Percentiles rank a stretch among this genome's conserved stretches.
Conservation (phyloP, 64 coral and sea anemone species). For the Pachyseris speciosa region DNA sequence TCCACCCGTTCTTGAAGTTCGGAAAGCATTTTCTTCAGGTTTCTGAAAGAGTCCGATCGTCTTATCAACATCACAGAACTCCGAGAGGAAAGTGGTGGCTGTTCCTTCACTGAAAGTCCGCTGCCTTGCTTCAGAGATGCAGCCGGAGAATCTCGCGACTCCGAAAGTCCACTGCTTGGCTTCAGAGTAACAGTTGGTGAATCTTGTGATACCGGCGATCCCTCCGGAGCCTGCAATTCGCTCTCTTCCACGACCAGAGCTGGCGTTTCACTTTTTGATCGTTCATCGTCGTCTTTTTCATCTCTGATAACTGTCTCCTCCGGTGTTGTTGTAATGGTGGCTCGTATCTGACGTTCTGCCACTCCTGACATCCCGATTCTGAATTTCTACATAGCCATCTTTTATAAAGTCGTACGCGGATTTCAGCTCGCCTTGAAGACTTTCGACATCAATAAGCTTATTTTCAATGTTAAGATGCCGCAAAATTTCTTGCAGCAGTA, state of each 20-base stretch:
- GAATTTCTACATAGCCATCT: slow-evolving; percentile 51
- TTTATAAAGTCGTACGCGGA: slow-evolving; percentile 72
- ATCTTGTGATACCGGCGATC: neutral
- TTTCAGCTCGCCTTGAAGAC: slow-evolving; percentile 49
- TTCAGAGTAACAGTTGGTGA: neutral
- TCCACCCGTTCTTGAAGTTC: slow-evolving; percentile 82
- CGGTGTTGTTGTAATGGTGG: neutral
- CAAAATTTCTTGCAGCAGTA: slow-evolving; percentile 81
- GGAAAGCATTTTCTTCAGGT: slow-evolving; percentile 58
- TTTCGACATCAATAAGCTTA: slow-evolving; percentile 61
- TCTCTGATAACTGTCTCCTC: neutral
- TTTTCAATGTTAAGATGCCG: slow-evolving; percentile 72
- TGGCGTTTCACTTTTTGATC: neutral
- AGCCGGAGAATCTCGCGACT: neutral
- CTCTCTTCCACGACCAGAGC: neutral
- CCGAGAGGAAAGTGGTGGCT: neutral
- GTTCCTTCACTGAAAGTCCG: neutral
- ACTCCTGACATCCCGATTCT: neutral
- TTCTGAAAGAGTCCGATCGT: slow-evolving; percentile 31
- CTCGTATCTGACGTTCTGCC: neutral
- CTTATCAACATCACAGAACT: slow-evolving; percentile 45
- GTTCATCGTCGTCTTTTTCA: neutral
- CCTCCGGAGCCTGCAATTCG: neutral
- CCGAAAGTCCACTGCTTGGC: neutral
- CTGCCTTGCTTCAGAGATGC: neutral